Evolutionary conservation across 2,113 vertebrate species (phyloP), one percentile per base, ranked within the genome.

Genomic region (Brachypodius melanocephalos): DNA sequence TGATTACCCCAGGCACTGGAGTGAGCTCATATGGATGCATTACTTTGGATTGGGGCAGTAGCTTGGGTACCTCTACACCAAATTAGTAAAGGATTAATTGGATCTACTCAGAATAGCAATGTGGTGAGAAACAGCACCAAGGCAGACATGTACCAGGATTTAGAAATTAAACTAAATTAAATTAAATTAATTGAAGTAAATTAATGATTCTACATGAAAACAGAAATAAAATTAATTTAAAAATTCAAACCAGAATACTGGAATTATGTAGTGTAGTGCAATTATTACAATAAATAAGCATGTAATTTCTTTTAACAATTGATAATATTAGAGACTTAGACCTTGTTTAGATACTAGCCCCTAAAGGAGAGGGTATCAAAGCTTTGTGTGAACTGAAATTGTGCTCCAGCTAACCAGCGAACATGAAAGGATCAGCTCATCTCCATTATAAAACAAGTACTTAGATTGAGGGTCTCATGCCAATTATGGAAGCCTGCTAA

Each of bases 401-500:
- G 43, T 82, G 29, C 51, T 93, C 91, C 58, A 82, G 73, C 32
- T 82, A 82, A 58, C 68, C 42, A 66, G 18, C 7, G 34, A 92
- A 85, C 63, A 79, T 46, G 51, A 89, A 95, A 90, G 65, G 25
- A 93, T 65, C 81, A 76, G 63, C 40, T 85, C 90, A 96, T 82
- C 88, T 79, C 42, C 89, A 63, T 62, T 73, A 85, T 66, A 69
- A 89, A 90, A 85, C 68, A 88, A 91, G 67, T 24, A 58, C 38
- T 88, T 45, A 85, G 66, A 95, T 6, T 54, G 85, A 95, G 45
- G 49, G 63, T 94, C 85, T 88, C 85, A 83, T 68, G 91, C 66
- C 87, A 94, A 43, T 95, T 94, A 93, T 32, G 51, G 54, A 76
- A 95, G 78, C n/a, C 49, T 77, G 71, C 67, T 93, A 91, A 96